These are phyloP conservation scores for Mycetomoellerius zeteki DNA, from an alignment of 1,140 invertebrate genomes.

Conservation along the genomic window DNA sequence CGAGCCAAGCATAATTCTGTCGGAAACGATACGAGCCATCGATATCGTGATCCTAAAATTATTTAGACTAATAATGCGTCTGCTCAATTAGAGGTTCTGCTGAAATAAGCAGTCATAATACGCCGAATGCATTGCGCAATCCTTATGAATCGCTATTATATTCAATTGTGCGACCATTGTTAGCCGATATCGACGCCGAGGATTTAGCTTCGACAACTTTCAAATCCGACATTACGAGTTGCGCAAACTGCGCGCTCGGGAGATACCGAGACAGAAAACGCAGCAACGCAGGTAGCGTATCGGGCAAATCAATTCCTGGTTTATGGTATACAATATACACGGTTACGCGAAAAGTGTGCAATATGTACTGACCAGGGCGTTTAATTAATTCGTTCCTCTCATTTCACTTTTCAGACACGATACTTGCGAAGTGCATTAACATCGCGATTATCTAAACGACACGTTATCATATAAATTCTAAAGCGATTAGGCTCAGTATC, in stretches of 20 bases:
- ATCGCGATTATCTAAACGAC: background rate
- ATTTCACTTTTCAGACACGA: constrained; percentile 46
- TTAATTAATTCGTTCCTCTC: constrained; percentile 34
- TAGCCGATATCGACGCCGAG: constrained; percentile 44
- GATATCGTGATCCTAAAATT: constrained; percentile 25
- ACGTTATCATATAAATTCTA: background rate
- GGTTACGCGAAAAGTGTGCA: constrained; percentile 42
- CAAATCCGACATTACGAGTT: constrained; percentile 37
- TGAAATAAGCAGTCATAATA: background rate
- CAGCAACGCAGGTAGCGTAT: constrained; percentile 44
- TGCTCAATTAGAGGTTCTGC: constrained; percentile 2
- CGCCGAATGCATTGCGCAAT: constrained; percentile 24
- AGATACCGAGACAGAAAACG: constrained; percentile 46
- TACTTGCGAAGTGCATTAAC: background rate
- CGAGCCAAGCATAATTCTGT: background rate
- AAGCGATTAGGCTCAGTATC: background rate
- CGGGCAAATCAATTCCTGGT: constrained; percentile 47
- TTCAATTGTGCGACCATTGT: constrained; percentile 49
- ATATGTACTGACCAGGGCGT: background rate
- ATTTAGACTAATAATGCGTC: constrained; percentile 24
- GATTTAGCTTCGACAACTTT: constrained; percentile 54
- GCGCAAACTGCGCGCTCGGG: constrained; percentile 1
- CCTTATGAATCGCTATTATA: constrained; percentile 31
- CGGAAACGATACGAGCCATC: background rate
- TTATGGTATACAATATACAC: background rate